Evolutionary conservation across 2,797 vertebrate genomes (phyloP).

Genomic region (Pipistrellus pygmaeus): DNA sequence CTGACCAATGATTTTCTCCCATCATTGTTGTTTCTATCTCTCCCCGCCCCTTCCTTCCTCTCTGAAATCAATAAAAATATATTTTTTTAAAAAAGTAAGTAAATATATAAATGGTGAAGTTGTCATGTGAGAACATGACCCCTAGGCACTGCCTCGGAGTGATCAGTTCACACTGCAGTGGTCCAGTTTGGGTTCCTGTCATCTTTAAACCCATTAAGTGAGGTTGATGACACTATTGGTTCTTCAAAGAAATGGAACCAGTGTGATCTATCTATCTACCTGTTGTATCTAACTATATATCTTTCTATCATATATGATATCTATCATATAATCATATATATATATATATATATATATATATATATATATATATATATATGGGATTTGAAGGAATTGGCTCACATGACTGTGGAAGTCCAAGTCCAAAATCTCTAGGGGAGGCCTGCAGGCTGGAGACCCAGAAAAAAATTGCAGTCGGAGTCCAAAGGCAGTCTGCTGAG

Average conservation of each 20-base stretch:
- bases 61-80: neutral
- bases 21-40: neutral
- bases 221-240: neutral
- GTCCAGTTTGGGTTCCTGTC: neutral
- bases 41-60: neutral
- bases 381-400: neutral
- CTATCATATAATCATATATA: neutral
- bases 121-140: neutral
- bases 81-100: neutral
- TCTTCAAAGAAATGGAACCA: neutral
- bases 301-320: neutral
- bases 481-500: neutral
- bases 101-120: neutral
- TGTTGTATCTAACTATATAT: neutral
- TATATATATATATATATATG: too few species aligned
- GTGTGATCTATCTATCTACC: neutral
- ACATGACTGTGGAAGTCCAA: neutral
- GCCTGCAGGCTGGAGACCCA: neutral
- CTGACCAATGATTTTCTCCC: neutral
- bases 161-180: neutral
- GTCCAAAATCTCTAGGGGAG: neutral
- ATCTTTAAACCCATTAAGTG: neutral
- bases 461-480: neutral
- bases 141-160: neutral
- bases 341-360: neutral